Evolutionary conservation across 2,797 vertebrate species (phyloP).

Genomic region (Microctenopoma lineatum): DNA sequence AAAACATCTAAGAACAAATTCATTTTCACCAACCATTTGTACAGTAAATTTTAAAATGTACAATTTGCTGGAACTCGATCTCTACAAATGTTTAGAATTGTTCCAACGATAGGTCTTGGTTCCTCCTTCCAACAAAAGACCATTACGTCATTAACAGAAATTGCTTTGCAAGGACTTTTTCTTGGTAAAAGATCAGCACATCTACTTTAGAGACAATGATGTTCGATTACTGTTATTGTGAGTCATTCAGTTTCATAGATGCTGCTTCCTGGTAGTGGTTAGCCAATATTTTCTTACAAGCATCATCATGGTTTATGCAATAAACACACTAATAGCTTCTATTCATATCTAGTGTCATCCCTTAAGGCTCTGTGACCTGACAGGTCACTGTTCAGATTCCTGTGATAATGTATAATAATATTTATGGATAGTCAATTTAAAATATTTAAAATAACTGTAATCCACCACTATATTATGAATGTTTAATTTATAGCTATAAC

Average conservation of each 20-base stretch:
- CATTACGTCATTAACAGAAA: not conserved
- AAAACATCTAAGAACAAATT: not conserved
- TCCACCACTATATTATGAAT: not conserved
- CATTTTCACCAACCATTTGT: not conserved
- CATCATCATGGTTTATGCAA: conserved; percentile 18
- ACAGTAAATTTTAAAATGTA: not conserved
- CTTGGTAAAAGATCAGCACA: conserved; percentile 11
- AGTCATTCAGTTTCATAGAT: conserved; percentile 41
- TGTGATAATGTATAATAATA: conserved; percentile 10
- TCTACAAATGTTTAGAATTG: not conserved
- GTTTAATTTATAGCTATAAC: not conserved
- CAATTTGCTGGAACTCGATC: no score
- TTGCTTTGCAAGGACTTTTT: not conserved
- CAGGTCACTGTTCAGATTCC: conserved; percentile 13
- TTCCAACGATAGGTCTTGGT: not conserved
- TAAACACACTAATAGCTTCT: conserved; percentile 3
- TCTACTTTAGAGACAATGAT: conserved; percentile 25
- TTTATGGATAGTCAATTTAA: not conserved
- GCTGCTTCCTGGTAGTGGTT: conserved; percentile 31
- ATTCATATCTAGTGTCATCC: not conserved
- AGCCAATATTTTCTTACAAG: conserved; percentile 12
- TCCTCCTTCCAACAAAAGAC: not conserved
- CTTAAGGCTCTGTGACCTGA: conserved; percentile 1
- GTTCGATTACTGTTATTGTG: conserved; percentile 44
- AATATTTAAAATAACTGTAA: not conserved